Evolutionary conservation across 2,113 vertebrate genomes (phyloP), one percentile per base, ranked within the genome.

Genomic region (Salvelinus fontinalis): DNA sequence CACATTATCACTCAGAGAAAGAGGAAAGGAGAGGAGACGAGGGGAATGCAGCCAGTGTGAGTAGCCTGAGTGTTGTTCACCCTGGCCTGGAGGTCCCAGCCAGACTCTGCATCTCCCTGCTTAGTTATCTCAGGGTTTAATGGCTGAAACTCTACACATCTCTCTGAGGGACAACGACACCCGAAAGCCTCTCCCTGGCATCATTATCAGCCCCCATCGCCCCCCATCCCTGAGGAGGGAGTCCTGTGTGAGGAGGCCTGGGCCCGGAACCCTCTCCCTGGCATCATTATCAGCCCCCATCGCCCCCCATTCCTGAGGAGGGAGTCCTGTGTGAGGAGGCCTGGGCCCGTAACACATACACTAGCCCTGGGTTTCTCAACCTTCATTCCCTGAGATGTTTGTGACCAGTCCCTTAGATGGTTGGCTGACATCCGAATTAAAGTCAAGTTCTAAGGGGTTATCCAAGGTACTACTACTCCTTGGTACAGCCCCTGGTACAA

Each of bases 321-420:
- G 54, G 54, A 44, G 39, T 20, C 54, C 16, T 49, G 39, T 44
- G 39, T 44, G 39, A 20, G 67, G 79, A 82, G 66, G 79, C 2
- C 4, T 67, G 74, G 75, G 84, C 72, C 91, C 39, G 9, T 44
- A 44, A 44, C 39, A 11, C 39, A 44, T 44, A 44, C 79, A 91
- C 84, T 92, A 85, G 83, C 62, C 76, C 3, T 29, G 9, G 70
- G 4, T 5, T 18, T 20, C 39, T 44, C 39, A 44, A 44, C 39
- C 39, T 44, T 8, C 7, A 8, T 44, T 44, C 39, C 39, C 39
- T 44, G 39, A 44, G 39, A 44, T 11, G 8, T 8, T 44, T 44
- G 39, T 44, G 8, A 44, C 39, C 39, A 44, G 39, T 44, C 39
- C 39, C 8, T 57, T 8, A 9, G 39, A 44, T 44, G 39, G 39